Evolutionary conservation across 30 jellyfish, hydroid and myxozoan species (phyloP), one percentile per base, ranked within the genome.

Genomic region (Clytia hemisphaerica): DNA sequence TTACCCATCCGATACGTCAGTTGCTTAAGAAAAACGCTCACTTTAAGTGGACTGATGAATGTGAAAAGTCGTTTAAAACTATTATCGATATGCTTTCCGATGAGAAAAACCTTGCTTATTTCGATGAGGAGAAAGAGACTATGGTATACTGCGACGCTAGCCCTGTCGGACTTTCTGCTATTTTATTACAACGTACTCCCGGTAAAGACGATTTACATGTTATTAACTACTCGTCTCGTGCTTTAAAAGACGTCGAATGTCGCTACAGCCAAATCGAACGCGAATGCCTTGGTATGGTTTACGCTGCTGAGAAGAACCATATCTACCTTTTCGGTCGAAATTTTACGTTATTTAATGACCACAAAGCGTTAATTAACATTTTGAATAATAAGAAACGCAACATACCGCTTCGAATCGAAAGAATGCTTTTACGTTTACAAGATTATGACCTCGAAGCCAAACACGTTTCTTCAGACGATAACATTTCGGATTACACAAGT

Each of bases 211-310:
- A 45, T n/a, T 45, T 21, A 29, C 59, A 60, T 25, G 71, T 72
- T 34, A 72, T 80, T 36, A 68, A 73, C 6, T 80, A 80, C 60
- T 51, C 82, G 28, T 47, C 73, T n/a, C 22, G 83, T 14, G 93
- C 92, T 25, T 75, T 70, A 4, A 55, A 81, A 21, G 30, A 19
- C 9, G 67, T 59, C 4, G 89, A 80, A 58, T 67, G 30, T 9
- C 64, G 77, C 24, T 80, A 80, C 67, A 71, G 75, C 15, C 89
- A 71, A 72, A 71, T 81, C 18, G 93, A 80, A 70, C 36, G 75
- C 30, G 93, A 80, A 72, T 83, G 93, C 9, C 68, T 60, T 15
- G 36, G 60, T 10, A 61, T 71, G 22, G 76, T 25, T 10, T 72
- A 58, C 24, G 84, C 84, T 16, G 27, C 74, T 24, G 73, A 60